Evolutionary conservation across 2,888 invertebrate species (phyloP).

Genomic region (Ennomos quercinarius): DNA sequence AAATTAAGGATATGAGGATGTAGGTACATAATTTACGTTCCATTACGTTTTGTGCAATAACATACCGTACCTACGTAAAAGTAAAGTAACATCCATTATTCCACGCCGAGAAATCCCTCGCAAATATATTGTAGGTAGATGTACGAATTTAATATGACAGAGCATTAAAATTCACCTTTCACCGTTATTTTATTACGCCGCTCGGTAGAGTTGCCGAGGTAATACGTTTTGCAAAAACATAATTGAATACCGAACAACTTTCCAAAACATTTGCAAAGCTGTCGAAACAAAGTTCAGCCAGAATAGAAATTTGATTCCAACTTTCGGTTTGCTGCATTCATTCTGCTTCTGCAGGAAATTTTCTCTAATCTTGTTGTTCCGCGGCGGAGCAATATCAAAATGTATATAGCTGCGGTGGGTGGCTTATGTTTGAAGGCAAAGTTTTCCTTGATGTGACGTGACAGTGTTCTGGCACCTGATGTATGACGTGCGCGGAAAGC

Average conservation of each 20-base stretch:
- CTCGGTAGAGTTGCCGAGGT: conserved; percentile 16
- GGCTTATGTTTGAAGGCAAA: conserved; percentile 4
- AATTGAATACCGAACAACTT: conserved; percentile 61
- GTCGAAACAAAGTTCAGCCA: conserved; percentile 54
- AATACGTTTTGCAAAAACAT: conserved; percentile 42
- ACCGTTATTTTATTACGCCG: conserved; percentile 30
- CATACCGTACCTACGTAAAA: conserved; percentile 25
- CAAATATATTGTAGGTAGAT: conserved; percentile 10
- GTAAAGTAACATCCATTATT: conserved; percentile 30
- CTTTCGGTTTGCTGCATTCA: conserved; percentile 45
- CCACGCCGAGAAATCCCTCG: conserved; percentile 22
- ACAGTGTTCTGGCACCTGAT: conserved; percentile 27
- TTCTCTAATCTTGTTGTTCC: conserved; percentile 19
- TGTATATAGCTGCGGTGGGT: conserved; percentile 1
- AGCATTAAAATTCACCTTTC: conserved; percentile 36
- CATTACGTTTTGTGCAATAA: conserved; percentile 27
- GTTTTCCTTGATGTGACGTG: conserved; percentile 25
- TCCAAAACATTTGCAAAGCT: conserved; percentile 54
- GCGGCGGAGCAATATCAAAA: conserved; percentile 16
- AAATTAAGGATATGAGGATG: conserved; percentile 17
- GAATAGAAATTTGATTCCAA: conserved; percentile 55
- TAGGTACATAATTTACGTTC: conserved; percentile 13
- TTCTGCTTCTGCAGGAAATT: conserved; percentile 33
- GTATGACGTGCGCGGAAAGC: conserved; percentile 31
- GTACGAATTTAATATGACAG: conserved; percentile 25